Conservation (phyloP, 2,797 vertebrate genomes). For the Notolabrus celidotus region DNA sequence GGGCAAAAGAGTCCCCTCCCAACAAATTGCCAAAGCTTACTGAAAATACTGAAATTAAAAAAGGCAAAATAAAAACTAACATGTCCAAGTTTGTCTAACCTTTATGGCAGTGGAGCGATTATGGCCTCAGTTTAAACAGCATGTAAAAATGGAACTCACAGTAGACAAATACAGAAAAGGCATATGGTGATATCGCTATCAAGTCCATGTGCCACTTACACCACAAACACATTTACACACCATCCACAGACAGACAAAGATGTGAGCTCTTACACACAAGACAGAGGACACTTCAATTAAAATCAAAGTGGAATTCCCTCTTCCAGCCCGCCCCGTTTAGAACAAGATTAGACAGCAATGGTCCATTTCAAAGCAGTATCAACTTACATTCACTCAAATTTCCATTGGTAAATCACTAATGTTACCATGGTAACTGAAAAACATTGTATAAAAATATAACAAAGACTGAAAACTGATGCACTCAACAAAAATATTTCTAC, state of each 20-base stretch:
- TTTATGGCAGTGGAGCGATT: conserved; percentile 62
- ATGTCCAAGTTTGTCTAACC: conserved; percentile 50
- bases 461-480: conserved; percentile 70
- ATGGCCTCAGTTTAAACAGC: conserved; percentile 72
- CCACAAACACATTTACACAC: conserved; percentile 70
- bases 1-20: conserved; percentile 49
- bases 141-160: conserved; percentile 66
- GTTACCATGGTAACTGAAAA: conserved; percentile 76
- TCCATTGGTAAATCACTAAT: conserved; percentile 69
- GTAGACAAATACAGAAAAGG: conserved; percentile 74
- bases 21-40: conserved; percentile 58
- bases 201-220: conserved; percentile 67
- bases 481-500: conserved; percentile 75
- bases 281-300: conserved; percentile 55
- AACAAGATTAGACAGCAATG: conserved; percentile 48
- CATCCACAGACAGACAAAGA: conserved; percentile 69
- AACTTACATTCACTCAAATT: conserved; percentile 71
- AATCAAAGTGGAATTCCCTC: conserved; percentile 18
- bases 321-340: conserved; percentile 27
- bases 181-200: conserved; percentile 70
- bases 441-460: conserved; percentile 81
- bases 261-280: conserved; percentile 65
- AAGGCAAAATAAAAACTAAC: conserved; percentile 47
- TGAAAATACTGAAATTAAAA: conserved; percentile 65
- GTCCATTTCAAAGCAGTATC: conserved; percentile 62